These are phyloP conservation scores for Eubucco bourcierii DNA, from an alignment of 2,113 vertebrate genomes.

Conservation along the genomic window DNA sequence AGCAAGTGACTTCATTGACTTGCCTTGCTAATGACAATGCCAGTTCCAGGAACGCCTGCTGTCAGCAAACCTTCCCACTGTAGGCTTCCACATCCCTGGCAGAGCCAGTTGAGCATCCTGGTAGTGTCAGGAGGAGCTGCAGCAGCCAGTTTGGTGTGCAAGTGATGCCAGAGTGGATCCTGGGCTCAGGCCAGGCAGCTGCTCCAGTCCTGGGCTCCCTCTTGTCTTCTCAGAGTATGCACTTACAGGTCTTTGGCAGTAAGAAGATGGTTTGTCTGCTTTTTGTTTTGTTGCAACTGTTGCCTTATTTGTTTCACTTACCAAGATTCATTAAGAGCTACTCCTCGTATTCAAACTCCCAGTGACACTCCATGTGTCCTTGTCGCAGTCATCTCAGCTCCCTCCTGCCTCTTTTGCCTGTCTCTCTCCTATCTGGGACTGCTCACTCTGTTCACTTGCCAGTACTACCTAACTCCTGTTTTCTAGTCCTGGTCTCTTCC, in stretches of 20 bases:
- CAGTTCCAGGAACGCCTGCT: not conserved
- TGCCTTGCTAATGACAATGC: not conserved
- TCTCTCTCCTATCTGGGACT: not conserved
- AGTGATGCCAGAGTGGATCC: not conserved
- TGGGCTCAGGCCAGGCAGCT: not conserved
- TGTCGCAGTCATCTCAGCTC: not conserved
- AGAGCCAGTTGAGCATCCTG: rapidly evolving
- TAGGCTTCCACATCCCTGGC: not conserved
- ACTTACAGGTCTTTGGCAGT: not conserved
- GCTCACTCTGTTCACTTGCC: not conserved
- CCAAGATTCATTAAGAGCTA: not conserved
- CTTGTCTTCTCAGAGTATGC: not conserved
- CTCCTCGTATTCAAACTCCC: not conserved
- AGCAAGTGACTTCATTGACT: not conserved
- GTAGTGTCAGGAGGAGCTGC: not conserved
- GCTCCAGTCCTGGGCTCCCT: not conserved
- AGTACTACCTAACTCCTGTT: rapidly evolving
- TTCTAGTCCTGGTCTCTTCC: not conserved
- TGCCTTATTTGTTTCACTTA: not conserved
- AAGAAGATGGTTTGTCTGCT: not conserved
- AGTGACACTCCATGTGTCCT: not conserved
- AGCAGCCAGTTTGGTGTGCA: rapidly evolving
- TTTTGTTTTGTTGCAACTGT: not conserved
- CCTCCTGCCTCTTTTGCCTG: not conserved
- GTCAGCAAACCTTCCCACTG: not conserved